Base-by-base conservation (phyloP, 2,888 invertebrate genomes). In the Phengaris arion region DNA sequence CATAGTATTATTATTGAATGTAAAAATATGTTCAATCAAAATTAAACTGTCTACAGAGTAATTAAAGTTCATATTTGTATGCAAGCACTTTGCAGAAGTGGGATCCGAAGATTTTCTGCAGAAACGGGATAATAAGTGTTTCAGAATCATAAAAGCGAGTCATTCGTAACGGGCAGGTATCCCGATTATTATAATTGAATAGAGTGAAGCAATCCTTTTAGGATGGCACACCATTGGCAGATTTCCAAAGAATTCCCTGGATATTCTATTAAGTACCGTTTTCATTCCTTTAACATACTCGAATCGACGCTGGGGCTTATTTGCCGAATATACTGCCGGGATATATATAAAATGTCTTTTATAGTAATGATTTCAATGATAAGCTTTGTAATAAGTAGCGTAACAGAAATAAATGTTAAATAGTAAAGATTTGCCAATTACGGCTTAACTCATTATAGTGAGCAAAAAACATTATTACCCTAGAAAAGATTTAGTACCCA, bases 161-260 rank as follows among this genome's bases (percentile, higher is more conserved):
- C 52, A 54, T n/a, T 35, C 74, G 75, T 75, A 69, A 55, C 69
- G 69, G 59, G 35, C 75, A 75, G 75, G 75, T 75, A 75, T 74
- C 74, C 68, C 75, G 55, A 75, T 75, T 69, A 75, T 68, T 68
- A 46, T 75, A 75, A 75, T 75, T 68, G 75, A 75, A 75, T 69
- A 55, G 75, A 75, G 75, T 75, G 74, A 69, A 75, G 75, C 75
- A 69, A 75, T 75, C 75, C 75, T 75, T 69, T 69, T 69, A 75
- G 75, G 51, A 55, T 68, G 52, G 68, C 74, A 45, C 59, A 74
- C 68, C 52, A 69, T 75, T 75, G 75, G 75, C 75, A 69, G 48
- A 7, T 55, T 55, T 75, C 75, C 69, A 75, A 68, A 57, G 69
- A 68, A n/a, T 69, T 54, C 68, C 46, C 68, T 45, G 52, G 59